Percentiles rank a stretch among this genome's conserved stretches.
Evolutionary conservation across 2,797 vertebrate genomes (phyloP).

Genomic region (Lepus townsendii): DNA sequence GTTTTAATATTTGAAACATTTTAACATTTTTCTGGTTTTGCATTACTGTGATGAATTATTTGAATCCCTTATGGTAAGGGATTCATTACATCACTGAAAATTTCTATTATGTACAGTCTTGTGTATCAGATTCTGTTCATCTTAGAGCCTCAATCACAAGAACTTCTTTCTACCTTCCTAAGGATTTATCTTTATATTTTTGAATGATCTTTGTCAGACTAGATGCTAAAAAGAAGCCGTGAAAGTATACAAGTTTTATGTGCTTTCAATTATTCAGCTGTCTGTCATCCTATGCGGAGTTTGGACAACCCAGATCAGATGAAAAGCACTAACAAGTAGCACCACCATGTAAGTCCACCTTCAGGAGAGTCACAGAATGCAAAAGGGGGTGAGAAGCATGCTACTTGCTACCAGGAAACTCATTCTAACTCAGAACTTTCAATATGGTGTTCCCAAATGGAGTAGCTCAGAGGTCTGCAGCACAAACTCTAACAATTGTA

Average conservation of each 20-base stretch:
- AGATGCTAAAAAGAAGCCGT: conserved; percentile 10
- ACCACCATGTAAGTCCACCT: not conserved
- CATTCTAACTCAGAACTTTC: not conserved
- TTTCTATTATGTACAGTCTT: conserved; percentile 5
- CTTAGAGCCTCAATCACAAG: not conserved
- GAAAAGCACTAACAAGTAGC: not conserved
- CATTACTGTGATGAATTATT: not conserved
- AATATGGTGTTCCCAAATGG: not conserved
- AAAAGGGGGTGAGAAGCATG: not conserved
- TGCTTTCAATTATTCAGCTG: conserved; percentile 62
- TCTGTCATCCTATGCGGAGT: not conserved
- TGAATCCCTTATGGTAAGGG: not conserved
- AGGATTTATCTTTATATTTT: not conserved
- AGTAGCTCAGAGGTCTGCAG: not conserved
- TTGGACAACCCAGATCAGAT: not conserved
- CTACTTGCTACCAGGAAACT: not conserved
- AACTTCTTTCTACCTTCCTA: not conserved
- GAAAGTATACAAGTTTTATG: conserved; percentile 24
- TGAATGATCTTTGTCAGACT: conserved; percentile 40
- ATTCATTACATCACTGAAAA: not conserved
- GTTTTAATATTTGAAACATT: conserved; percentile 28
- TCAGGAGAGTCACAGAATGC: not conserved
- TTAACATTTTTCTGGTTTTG: not conserved
- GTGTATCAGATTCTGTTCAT: not conserved
- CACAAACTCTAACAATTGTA: not conserved